Base-by-base conservation (phyloP, 92 coral and sea anemone species). In the Desmophyllum pertusum region DNA sequence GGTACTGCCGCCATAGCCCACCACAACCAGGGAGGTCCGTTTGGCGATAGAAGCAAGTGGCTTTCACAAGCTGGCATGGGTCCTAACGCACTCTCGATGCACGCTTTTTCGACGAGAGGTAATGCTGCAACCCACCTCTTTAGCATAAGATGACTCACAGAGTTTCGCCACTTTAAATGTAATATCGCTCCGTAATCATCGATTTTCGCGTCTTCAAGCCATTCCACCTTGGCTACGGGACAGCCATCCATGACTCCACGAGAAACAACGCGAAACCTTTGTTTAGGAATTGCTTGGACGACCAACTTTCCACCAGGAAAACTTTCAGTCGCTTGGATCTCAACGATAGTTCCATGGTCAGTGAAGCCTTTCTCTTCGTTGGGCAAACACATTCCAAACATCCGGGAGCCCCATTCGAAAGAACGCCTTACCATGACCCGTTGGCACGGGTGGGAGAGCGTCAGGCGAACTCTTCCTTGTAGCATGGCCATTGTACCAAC, bases 1-100 rank as follows among this genome's bases (percentile, higher is more conserved):
- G 79, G 79, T 2, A 75, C 14, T 46, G 79, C 79, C 18, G 79
- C 79, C 64, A 75, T 15, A 5, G 79, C 63, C 79, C 79, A 75
- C 65, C 63, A 75, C 40, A 75, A 66, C 79, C 79, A 75, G 65
- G 79, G 41, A n/a, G 79, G 64, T 0, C 79, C 79, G 43, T 51
- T 53, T 53, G 63, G 45, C 2, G 79, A 31, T 36, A 52, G 65
- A 35, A 75, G 65, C 79, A 75, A 29, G 65, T 75, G 52, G 45
- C 46, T 75, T 8, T 75, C 65, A 6, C 65, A 52, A 33, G 79
- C 66, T 4, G 79, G 79, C 29, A 75, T 31, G 25, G 79, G 66
- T 33, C 79, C 79, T 52, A 75, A 75, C 17, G 79, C 42, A 53
- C 2, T 53, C 35, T 51, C 79, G 35, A 75, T 19, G 46, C 79